A percentile compares a stretch with the other conserved stretches of the same genome.
Conservation (phyloP, 53 echinoderm and acorn worm species). For the Crossaster papposus region DNA sequence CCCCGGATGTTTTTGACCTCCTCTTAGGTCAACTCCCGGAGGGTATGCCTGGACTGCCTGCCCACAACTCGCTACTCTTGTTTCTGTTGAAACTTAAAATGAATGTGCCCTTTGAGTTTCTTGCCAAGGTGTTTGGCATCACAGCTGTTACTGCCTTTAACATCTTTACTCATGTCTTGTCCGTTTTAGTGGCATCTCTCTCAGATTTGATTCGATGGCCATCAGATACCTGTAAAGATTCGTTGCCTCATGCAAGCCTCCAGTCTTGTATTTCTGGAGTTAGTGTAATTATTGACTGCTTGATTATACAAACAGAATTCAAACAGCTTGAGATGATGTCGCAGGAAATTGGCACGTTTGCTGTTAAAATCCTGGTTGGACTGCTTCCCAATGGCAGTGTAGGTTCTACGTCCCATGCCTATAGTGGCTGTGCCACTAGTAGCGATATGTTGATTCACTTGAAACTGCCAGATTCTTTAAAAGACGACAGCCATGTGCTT, state of each 20-base stretch:
- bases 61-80: constrained; percentile 40
- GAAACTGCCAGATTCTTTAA: neutral
- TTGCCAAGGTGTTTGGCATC: constrained; percentile 35
- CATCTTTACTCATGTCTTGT: constrained; percentile 36
- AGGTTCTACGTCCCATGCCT: constrained; percentile 20
- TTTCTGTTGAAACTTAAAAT: constrained; percentile 48
- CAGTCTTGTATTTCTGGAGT: neutral
- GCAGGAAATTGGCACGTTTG: neutral
- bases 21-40: constrained; percentile 14
- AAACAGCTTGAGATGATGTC: neutral
- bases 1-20: constrained; percentile 21
- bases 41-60: constrained; percentile 14
- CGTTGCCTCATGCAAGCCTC: neutral
- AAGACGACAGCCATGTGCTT: neutral
- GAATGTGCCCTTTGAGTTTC: constrained; percentile 48
- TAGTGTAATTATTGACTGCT: constrained; percentile 13
- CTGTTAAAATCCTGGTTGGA: constrained; percentile 33
- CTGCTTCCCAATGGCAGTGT: constrained; percentile 16
- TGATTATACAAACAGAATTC: constrained; percentile 8
- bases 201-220: constrained; percentile 31
- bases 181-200: neutral
- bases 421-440: constrained; percentile 3
- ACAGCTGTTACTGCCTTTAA: constrained; percentile 41
- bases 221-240: neutral
- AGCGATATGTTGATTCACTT: constrained; percentile 2